Conservation (phyloP, 2,113 vertebrate species). For the Triplophysa dalaica region DNA sequence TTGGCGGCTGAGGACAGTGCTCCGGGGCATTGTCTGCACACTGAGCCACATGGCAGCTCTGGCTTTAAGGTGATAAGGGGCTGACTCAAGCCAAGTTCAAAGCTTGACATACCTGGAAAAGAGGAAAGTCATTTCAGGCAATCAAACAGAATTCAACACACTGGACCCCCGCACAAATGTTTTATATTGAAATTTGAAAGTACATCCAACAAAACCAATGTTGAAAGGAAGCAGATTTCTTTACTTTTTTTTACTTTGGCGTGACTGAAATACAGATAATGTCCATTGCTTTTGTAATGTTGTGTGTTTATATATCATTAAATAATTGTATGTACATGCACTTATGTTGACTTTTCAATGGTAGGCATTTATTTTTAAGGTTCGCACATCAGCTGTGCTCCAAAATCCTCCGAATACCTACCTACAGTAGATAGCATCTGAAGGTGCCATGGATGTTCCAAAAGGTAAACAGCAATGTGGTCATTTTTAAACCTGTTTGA, state of each 20-base stretch:
- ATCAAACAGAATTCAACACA: constrained; percentile 37
- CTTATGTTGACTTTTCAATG: background rate
- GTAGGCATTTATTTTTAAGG: background rate
- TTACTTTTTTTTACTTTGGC: constrained; percentile 24
- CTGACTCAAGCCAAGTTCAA: constrained; percentile 52
- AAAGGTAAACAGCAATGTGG: too few species aligned
- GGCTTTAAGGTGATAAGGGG: constrained; percentile 55
- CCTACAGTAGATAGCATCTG: background rate
- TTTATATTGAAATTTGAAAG: constrained; percentile 17
- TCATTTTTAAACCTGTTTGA: background rate
- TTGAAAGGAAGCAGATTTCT: constrained; percentile 13
- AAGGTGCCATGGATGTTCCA: background rate
- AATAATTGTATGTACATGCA: background rate
- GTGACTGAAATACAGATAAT: constrained; percentile 16
- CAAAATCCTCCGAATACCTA: background rate
- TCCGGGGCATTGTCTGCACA: constrained; percentile 53
- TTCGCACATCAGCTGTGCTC: background rate
- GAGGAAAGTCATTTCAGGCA: constrained; percentile 45
- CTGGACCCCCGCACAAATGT: background rate
- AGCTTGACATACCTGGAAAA: constrained; percentile 45
- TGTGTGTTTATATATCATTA: background rate
- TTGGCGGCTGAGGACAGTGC: constrained; percentile 43
- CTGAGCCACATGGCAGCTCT: constrained; percentile 37
- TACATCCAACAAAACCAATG: constrained; percentile 25
- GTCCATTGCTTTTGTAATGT: background rate